Conservation (phyloP, 2,888 invertebrate genomes). For the Drosophila formosana region DNA sequence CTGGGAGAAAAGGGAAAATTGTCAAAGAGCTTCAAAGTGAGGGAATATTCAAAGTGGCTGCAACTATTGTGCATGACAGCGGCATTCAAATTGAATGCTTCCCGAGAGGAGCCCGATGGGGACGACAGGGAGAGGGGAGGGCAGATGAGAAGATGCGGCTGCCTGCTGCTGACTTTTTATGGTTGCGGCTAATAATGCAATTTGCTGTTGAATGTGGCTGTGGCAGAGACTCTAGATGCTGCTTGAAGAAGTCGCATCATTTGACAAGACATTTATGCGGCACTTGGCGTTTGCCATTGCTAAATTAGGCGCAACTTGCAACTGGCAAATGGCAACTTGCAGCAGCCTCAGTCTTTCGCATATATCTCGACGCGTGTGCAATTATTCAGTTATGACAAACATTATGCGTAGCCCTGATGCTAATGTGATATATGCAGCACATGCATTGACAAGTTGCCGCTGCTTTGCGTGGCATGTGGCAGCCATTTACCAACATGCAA, state of each 20-base stretch:
- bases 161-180: slow-evolving; percentile 63
- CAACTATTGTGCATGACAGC: slow-evolving; percentile 75
- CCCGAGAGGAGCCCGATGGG: slow-evolving; percentile 18
- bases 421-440: slow-evolving; percentile 61
- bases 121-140: neutral
- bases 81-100: slow-evolving; percentile 74
- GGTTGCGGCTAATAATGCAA: slow-evolving; percentile 78
- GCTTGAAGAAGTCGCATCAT: slow-evolving; percentile 75
- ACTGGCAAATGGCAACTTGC: slow-evolving; percentile 30
- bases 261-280: slow-evolving; percentile 80
- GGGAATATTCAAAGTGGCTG: slow-evolving; percentile 72
- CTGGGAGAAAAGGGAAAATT: slow-evolving; percentile 40
- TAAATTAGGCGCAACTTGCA: slow-evolving; percentile 76
- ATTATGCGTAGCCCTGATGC: slow-evolving; percentile 52
- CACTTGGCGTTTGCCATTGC: slow-evolving; percentile 77
- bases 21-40: slow-evolving; percentile 51
- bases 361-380: slow-evolving; percentile 48
- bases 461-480: slow-evolving; percentile 30
- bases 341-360: slow-evolving; percentile 8
- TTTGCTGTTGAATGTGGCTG: slow-evolving; percentile 61
- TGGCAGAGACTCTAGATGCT: slow-evolving; percentile 22
- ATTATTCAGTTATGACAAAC: slow-evolving; percentile 78
- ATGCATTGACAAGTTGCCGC: slow-evolving; percentile 50
- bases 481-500: slow-evolving; percentile 33
- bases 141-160: slow-evolving; percentile 11